Evolutionary conservation across 2,797 vertebrate species (phyloP), one percentile per base, ranked within the genome.

Genomic region (Streptopelia turtur): DNA sequence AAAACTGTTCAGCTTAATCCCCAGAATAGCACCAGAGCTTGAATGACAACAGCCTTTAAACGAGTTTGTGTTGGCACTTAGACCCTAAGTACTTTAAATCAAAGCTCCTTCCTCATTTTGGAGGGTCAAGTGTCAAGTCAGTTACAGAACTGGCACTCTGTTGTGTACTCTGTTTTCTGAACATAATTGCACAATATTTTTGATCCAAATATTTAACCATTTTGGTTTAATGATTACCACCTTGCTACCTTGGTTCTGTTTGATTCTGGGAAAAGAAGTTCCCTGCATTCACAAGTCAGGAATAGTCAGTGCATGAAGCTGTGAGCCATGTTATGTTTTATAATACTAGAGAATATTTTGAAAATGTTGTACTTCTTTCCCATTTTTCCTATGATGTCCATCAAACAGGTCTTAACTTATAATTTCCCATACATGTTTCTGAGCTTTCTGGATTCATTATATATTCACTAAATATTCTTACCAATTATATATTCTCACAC

Each of bases 261-360:
- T 0, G 0, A 3, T 52, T 65, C 56, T 49, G 31, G 39, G 33
- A 52, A 74, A 90, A 80, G 50, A 21, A 80, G 11, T 0, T 30
- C 11, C 45, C 20, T 50, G 17, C 27, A 16, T 50, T 61, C 21
- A 39, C 6, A 52, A 57, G 4, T 22, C 23, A 82, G 47, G 53
- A 64, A 57, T 39, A 57, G 11, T 47, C 55, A 41, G 43, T 47
- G 45, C 23, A 52, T 65, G 52, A 23, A 79, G 24, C 22, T 63
- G 31, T 65, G 25, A 84, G 39, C 18, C 6, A 13, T 50, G 28
- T 4, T 71, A 80, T 27, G 11, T 25, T 94, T 72, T 35, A 78
- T 66, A 55, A 72, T 4, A 7, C 10, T 66, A 76, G 65, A 27
- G 65, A 53, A 43, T 70, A 9, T 13, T 55, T 39, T 37, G 25